Evolutionary conservation across 2,888 invertebrate species (phyloP).

Genomic region (Drosophila antonietae): DNA sequence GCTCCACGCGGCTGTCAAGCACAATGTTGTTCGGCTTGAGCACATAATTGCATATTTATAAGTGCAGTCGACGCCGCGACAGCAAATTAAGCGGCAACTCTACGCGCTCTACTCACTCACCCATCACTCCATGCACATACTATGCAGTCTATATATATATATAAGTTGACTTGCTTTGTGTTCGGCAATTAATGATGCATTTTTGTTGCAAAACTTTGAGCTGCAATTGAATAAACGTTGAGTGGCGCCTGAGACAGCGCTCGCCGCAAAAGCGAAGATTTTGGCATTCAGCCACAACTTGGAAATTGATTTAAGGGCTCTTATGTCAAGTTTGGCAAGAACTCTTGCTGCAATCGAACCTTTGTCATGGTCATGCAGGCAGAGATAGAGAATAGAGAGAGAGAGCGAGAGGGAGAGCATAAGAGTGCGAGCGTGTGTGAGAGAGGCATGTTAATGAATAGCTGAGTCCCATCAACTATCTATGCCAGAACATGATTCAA

Average conservation of each 20-base stretch:
- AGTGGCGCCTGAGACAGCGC: constrained; percentile 18
- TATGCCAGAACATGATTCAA: background rate
- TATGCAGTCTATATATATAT: background rate
- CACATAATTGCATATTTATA: constrained; percentile 77
- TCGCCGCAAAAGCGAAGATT: constrained; percentile 9
- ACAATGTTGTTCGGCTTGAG: constrained; percentile 63
- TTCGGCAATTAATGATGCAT: constrained; percentile 62
- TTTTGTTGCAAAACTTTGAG: constrained; percentile 46
- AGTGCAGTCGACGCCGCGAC: constrained; percentile 60
- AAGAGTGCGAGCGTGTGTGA: background rate
- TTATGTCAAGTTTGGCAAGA: constrained; percentile 44
- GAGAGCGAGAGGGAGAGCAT: background rate
- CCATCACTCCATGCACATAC: background rate
- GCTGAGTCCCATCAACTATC: background rate
- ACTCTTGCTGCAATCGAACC: constrained; percentile 47
- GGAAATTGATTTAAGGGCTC: constrained; percentile 62
- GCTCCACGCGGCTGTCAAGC: constrained; percentile 27
- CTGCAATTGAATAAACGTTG: constrained; percentile 47
- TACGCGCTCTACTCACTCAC: background rate
- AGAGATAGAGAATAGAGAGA: background rate
- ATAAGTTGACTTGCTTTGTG: constrained; percentile 33
- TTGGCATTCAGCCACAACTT: constrained; percentile 37
- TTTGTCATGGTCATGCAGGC: constrained; percentile 49
- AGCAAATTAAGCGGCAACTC: constrained; percentile 60
- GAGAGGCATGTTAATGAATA: background rate